Percentiles rank a stretch among this genome's conserved stretches.
Conservation (phyloP, 2,113 vertebrate genomes). For the Saimiri boliviensis region DNA sequence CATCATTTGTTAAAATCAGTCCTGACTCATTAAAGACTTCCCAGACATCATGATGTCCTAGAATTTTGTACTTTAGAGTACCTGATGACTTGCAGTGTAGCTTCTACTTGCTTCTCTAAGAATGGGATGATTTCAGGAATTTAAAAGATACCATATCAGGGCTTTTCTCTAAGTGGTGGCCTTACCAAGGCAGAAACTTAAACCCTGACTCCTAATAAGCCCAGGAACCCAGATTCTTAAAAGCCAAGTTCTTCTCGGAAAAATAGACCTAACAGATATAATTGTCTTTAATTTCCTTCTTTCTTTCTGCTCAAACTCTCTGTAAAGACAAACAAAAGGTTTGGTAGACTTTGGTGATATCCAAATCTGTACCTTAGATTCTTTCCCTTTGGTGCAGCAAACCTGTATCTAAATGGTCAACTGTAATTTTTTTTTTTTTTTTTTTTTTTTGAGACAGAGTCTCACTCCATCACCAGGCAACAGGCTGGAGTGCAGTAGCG, state of each 20-base stretch:
- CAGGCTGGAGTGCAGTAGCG: too few species aligned
- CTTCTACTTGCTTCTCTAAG: background rate
- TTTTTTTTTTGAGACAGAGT: too few species aligned
- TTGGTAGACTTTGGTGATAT: background rate
- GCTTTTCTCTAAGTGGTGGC: background rate
- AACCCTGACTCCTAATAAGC: background rate
- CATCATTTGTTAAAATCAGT: background rate
- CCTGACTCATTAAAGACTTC: background rate
- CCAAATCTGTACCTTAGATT: background rate
- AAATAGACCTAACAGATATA: background rate
- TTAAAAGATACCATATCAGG: background rate
- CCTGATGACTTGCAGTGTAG: background rate
- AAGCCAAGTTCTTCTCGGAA: background rate
- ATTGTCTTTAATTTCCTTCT: background rate
- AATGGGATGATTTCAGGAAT: background rate
- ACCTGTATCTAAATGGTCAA: background rate
- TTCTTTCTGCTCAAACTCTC: background rate
- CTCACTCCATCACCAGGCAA: too few species aligned
- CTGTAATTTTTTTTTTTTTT: background rate
- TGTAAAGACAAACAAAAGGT: background rate
- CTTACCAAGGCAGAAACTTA: background rate
- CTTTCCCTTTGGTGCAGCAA: background rate
- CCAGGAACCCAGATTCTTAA: background rate
- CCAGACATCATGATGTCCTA: background rate
- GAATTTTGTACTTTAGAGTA: background rate